These are phyloP conservation scores for Circaetus gallicus DNA, from an alignment of 2,113 vertebrate species.

Conservation along the genomic window DNA sequence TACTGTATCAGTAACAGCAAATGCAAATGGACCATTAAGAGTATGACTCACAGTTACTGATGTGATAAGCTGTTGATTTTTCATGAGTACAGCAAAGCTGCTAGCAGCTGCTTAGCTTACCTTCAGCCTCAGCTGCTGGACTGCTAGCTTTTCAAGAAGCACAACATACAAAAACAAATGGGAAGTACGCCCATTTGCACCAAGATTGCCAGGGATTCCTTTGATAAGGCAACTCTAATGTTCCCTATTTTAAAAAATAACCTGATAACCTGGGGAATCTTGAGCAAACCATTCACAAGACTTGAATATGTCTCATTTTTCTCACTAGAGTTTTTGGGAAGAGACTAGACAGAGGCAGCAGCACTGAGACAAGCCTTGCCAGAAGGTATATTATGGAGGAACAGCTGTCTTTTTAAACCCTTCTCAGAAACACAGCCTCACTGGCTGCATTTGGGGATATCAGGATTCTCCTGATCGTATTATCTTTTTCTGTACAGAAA, in stretches of 20 bases:
- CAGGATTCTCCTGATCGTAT: neutral
- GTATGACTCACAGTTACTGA: neutral
- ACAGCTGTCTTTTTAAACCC: neutral
- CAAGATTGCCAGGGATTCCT: neutral
- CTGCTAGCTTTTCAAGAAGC: neutral
- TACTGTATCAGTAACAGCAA: neutral
- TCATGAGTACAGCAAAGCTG: neutral
- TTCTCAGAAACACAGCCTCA: neutral
- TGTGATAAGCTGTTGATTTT: constrained; percentile 1
- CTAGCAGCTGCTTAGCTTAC: neutral
- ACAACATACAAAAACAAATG: neutral
- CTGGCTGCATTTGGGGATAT: neutral
- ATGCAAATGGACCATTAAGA: neutral
- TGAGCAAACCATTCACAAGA: neutral
- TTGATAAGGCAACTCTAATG: neutral
- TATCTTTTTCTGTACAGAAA: neutral
- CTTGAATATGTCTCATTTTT: neutral
- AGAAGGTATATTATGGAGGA: neutral
- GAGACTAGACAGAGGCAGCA: neutral
- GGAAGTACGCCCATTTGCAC: neutral
- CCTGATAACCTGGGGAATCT: neutral
- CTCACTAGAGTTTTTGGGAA: neutral
- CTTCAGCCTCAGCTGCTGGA: neutral
- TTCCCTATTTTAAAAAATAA: neutral
- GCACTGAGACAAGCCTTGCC: neutral